Conservation (phyloP, 2,888 invertebrate genomes). For the Gortyna flavago region DNA sequence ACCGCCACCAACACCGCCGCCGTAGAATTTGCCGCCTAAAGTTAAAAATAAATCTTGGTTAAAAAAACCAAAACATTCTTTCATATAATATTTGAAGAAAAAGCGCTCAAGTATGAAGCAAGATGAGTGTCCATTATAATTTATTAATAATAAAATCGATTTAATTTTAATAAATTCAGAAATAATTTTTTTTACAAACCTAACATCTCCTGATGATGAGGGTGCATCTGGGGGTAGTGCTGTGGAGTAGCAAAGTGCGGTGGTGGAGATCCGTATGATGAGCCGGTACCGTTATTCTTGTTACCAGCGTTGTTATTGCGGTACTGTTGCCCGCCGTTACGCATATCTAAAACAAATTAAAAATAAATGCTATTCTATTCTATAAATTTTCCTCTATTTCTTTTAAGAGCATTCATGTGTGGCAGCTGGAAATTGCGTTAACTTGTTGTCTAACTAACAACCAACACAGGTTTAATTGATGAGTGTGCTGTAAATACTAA, state of each 20-base stretch:
- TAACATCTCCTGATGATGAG: conserved; percentile 89
- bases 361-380: too few species aligned
- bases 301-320: conserved; percentile 82
- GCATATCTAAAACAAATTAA: conserved; percentile 72
- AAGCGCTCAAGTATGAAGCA: background rate
- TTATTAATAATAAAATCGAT: background rate
- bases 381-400: background rate
- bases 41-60: background rate
- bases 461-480: too few species aligned
- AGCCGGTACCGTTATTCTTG: conserved; percentile 84
- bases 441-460: background rate
- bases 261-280: conserved; percentile 88
- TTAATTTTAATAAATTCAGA: background rate
- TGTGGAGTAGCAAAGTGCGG: conserved; percentile 87
- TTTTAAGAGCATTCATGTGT: background rate
- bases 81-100: background rate
- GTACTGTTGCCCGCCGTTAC: conserved; percentile 85
- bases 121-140: background rate
- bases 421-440: background rate
- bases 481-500: conserved; percentile 69
- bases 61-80: background rate
- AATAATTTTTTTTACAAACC: conserved; percentile 72
- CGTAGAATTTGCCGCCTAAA: conserved; percentile 93
- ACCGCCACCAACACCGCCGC: conserved; percentile 91
- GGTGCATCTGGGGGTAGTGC: conserved; percentile 87